A percentile compares a stretch with the other conserved stretches of the same genome.
These are phyloP conservation scores for Neotoma lepida DNA, from an alignment of 2,113 vertebrate species.

Conservation along the genomic window DNA sequence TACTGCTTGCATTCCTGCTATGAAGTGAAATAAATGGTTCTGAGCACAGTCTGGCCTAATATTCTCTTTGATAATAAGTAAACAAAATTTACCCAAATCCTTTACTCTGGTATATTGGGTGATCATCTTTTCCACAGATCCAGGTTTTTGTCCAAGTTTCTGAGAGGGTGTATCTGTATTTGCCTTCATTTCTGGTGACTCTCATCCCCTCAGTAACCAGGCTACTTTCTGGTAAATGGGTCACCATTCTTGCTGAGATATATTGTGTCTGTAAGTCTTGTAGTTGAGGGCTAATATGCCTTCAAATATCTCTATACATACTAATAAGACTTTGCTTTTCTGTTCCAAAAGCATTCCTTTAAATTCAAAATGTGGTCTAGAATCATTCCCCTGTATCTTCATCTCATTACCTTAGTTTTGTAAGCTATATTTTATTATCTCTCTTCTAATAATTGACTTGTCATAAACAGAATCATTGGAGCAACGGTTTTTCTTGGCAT, in stretches of 20 bases:
- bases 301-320: conserved; percentile 59
- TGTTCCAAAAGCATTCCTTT: neutral
- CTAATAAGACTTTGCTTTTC: conserved; percentile 59
- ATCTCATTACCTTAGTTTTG: neutral
- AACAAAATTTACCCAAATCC: conserved; percentile 40
- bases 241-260: neutral
- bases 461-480: conserved; percentile 7
- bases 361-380: neutral
- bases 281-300: conserved; percentile 48
- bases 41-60: conserved; percentile 36
- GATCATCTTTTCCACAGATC: too few species aligned
- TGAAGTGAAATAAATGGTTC: conserved; percentile 60
- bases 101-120: too few species aligned
- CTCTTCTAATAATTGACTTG: conserved; percentile 49
- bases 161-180: neutral
- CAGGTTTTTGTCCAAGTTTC: neutral
- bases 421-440: conserved; percentile 29
- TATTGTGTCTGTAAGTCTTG: neutral
- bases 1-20: conserved; percentile 69
- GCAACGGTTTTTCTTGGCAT: neutral
- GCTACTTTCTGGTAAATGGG: neutral
- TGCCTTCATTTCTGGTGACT: neutral
- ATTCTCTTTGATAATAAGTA: neutral
- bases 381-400: neutral
- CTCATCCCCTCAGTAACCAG: neutral